Conservation (phyloP, 2,888 invertebrate species). For the Microplitis deprimator region DNA sequence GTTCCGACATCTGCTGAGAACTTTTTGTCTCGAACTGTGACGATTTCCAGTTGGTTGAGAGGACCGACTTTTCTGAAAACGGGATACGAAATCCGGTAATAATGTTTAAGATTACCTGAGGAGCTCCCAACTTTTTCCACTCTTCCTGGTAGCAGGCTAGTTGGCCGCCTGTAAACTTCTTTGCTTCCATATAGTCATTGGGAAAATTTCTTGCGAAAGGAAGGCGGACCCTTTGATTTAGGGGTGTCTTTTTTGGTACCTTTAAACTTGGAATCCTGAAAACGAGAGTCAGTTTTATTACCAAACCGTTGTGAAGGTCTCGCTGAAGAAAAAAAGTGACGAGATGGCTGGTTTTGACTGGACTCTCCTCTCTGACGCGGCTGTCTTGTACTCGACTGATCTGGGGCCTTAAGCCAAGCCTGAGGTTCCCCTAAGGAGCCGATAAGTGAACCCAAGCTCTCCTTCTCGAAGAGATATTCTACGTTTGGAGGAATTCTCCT, state of each 20-base stretch:
- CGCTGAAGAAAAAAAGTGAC: neutral
- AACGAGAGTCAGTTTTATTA: neutral
- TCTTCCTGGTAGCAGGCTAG: neutral
- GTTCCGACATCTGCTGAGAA: neutral
- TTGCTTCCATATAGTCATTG: neutral
- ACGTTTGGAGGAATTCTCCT: neutral
- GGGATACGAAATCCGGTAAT: neutral
- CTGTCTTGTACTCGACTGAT: neutral
- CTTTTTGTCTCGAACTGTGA: neutral
- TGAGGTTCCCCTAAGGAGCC: neutral
- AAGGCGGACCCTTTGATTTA: neutral
- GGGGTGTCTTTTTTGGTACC: neutral
- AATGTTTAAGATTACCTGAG: neutral
- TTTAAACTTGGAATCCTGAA: neutral
- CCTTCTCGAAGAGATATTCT: neutral
- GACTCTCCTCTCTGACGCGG: neutral
- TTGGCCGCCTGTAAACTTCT: neutral
- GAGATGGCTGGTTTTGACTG: neutral
- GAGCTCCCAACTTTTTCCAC: neutral
- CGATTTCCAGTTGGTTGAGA: neutral
- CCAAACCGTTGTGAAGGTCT: neutral
- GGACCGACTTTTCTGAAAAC: neutral
- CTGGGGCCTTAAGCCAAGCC: neutral
- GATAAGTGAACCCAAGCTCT: neutral
- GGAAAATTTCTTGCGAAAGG: neutral